Percentiles rank a stretch among this genome's conserved stretches.
Conservation (phyloP, 2,113 vertebrate genomes). For the Guaruba guarouba region DNA sequence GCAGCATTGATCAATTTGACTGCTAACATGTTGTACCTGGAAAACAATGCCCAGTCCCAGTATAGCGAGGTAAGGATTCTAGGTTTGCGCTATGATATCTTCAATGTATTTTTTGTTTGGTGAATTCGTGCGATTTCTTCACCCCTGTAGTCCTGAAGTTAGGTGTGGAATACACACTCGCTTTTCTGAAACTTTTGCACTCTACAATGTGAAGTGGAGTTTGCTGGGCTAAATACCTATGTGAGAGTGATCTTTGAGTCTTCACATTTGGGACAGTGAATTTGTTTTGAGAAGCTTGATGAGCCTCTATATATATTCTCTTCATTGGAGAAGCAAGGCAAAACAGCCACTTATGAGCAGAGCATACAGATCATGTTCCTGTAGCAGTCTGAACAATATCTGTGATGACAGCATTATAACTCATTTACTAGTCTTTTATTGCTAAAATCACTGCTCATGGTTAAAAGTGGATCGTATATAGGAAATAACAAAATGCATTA, state of each 20-base stretch:
- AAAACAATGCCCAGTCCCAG: slow-evolving; percentile 91
- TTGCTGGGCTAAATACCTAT: background rate
- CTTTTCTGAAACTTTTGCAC: background rate
- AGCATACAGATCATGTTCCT: background rate
- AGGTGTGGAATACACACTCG: background rate
- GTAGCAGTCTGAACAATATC: background rate
- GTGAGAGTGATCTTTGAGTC: background rate
- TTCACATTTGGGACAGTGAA: background rate
- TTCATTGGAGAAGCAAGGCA: background rate
- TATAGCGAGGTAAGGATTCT: slow-evolving; percentile 94
- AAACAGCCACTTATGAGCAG: background rate
- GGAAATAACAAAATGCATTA: background rate
- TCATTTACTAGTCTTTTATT: background rate
- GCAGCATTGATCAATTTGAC: slow-evolving; percentile 95
- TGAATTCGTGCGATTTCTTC: background rate
- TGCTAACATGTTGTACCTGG: slow-evolving; percentile 99
- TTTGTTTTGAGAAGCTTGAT: background rate
- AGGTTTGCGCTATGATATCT: slow-evolving; percentile 34
- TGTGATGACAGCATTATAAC: background rate
- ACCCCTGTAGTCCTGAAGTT: background rate
- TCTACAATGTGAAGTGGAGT: background rate
- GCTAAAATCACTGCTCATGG: background rate
- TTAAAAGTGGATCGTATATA: background rate
- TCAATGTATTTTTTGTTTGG: background rate
- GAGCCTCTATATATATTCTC: background rate